phyloP scores from a whole-genome alignment of 1,140 invertebrate species.

The Drosophila aff. region DNA sequence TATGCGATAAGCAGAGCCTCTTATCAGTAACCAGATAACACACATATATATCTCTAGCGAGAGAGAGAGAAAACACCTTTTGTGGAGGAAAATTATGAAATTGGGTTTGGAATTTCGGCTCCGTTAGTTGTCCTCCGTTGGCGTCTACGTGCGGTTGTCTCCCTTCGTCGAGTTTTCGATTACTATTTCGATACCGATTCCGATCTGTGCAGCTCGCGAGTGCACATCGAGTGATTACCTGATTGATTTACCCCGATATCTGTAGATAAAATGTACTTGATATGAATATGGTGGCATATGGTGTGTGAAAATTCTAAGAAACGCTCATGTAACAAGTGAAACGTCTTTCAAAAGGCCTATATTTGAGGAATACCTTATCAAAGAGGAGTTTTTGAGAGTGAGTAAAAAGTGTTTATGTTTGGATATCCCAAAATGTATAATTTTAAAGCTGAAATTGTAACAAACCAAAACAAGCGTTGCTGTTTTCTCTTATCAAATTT shows the following conservation, averaged over 20 bases:
- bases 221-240: slow-evolving; percentile 27
- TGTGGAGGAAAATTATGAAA: slow-evolving; percentile 64
- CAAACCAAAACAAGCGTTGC: not conserved
- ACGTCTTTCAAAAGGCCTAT: not conserved
- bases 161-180: not conserved
- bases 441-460: too few relatives aligned
- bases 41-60: not conserved
- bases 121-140: slow-evolving; percentile 64
- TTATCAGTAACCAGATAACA: slow-evolving; percentile 71
- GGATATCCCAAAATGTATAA: not conserved
- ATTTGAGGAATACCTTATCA: not conserved
- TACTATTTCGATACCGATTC: slow-evolving; percentile 1
- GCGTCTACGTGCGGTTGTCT: slow-evolving; percentile 66
- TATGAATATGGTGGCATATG: slow-evolving; percentile 26
- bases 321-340: not conserved
- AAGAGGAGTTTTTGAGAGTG: not conserved
- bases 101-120: slow-evolving; percentile 46
- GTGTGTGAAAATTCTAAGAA: slow-evolving; percentile 32
- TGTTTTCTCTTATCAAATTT: not conserved
- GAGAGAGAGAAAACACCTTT: slow-evolving; percentile 6
- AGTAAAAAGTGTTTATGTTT: not conserved
- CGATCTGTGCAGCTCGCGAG: slow-evolving; percentile 28
- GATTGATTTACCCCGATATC: slow-evolving; percentile 37
- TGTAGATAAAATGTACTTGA: slow-evolving; percentile 34
- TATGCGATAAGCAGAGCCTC: slow-evolving; percentile 65